Evolutionary conservation across 2,113 vertebrate species (phyloP), one percentile per base, ranked within the genome.

Genomic region (Atherinomorus stipes): DNA sequence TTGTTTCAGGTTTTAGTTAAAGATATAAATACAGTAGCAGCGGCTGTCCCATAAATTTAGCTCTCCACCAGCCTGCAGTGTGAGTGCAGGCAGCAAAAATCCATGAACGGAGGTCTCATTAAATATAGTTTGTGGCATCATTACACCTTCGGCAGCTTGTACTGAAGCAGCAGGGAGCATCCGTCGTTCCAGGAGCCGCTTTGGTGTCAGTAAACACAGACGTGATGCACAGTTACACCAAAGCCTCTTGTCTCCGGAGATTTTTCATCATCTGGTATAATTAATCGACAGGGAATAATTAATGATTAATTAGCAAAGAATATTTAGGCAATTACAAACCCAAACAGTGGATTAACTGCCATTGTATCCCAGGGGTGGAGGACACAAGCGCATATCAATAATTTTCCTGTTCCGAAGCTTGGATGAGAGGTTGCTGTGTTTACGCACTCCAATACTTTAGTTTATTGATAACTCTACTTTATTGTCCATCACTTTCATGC

Each of bases 231-330:
- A 0, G 69, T 64, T 59, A 78, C 7, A 60, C 28, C 44, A 74
- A 63, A 85, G 23, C 44, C 28, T 37, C 37, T 44, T 53, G 62
- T 81, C 78, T 86, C 84, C 21, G 13, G 81, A 75, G 87, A 45
- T 66, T 67, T 66, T 49, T 77, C 54, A 87, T 82, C 62, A 75
- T 78, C 66, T 63, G 56, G 69, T 68, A 74, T 89, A 91, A 92
- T 92, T 80, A 83, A 87, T 85, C 71, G 37, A 83, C 64, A 56
- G 83, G 76, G 89, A 90, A 77, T 74, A 79, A 81, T 89, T 86
- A 80, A 73, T 75, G 51, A 90, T 85, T 78, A 75, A 85, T 73
- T 68, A 66, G 77, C 56, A 45, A 67, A 45, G 65, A 73, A 74
- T 71, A 85, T 62, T 22, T 18, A 62, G 75, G 74, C 71, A 86